Conservation (phyloP, 2,797 vertebrate genomes). For the Decapterus maruadsi region DNA sequence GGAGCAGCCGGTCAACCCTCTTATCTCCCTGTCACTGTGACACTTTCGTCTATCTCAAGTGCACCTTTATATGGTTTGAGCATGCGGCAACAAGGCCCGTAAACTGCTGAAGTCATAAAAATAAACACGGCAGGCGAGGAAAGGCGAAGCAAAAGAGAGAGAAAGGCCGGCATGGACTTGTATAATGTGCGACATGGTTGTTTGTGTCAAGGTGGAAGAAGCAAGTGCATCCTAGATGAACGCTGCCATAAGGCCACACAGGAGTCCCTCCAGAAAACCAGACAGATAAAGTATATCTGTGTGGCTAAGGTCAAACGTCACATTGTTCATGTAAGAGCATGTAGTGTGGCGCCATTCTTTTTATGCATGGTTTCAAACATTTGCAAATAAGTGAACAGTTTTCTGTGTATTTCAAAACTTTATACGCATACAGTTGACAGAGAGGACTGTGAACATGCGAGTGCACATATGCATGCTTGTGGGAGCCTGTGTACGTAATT, state of each 20-base stretch:
- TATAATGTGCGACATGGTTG: not conserved
- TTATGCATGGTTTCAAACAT: slow-evolving; percentile 6
- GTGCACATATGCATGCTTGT: slow-evolving; percentile 18
- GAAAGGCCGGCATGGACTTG: not conserved
- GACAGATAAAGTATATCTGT: slow-evolving; percentile 32
- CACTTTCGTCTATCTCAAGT: slow-evolving; percentile 71
- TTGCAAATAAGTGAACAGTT: not conserved
- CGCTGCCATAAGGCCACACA: slow-evolving; percentile 26
- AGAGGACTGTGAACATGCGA: slow-evolving; percentile 28
- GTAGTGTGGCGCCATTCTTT: not conserved
- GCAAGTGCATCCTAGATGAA: slow-evolving; percentile 33
- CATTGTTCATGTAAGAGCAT: not conserved
- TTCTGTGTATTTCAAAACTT: slow-evolving; percentile 21
- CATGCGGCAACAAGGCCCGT: slow-evolving; percentile 49
- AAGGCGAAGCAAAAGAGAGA: not conserved
- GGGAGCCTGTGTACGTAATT: slow-evolving; percentile 32
- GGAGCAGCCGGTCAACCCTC: slow-evolving; percentile 65
- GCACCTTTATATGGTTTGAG: slow-evolving; percentile 63
- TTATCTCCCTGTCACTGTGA: slow-evolving; percentile 70
- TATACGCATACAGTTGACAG: not conserved
- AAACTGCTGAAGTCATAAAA: slow-evolving; percentile 55
- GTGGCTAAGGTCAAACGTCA: slow-evolving; percentile 9
- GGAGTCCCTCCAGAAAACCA: slow-evolving; percentile 42
- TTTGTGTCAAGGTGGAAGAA: slow-evolving; percentile 4
- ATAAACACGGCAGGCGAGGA: slow-evolving; percentile 34